Conservation (phyloP, 2,797 vertebrate species). For the Oreortyx pictus region DNA sequence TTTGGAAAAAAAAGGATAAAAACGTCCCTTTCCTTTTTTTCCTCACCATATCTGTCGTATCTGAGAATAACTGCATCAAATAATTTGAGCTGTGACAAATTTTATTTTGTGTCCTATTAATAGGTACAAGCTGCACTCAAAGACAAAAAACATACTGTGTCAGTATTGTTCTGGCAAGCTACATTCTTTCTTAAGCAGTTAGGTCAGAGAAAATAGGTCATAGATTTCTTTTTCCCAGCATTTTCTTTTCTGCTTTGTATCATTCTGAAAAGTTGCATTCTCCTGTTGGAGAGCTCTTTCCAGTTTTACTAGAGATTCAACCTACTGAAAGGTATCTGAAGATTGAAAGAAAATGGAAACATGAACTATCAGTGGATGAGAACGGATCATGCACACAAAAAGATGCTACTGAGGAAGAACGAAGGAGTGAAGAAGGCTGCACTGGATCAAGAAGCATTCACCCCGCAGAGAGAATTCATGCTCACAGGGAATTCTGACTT, state of each 20-base stretch:
- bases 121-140: background rate
- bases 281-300: background rate
- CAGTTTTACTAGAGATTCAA: background rate
- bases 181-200: background rate
- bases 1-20: background rate
- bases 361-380: background rate
- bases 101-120: slow-evolving; percentile 23
- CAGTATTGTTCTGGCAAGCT: background rate
- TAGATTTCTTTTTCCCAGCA: background rate
- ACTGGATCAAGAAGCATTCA: background rate
- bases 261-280: background rate
- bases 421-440: background rate
- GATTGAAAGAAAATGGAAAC: background rate
- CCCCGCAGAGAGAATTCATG: background rate
- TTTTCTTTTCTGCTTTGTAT: background rate
- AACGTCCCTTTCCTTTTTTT: background rate
- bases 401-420: background rate
- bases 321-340: background rate
- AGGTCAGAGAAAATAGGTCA: slow-evolving; percentile 40
- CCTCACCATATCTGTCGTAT: background rate
- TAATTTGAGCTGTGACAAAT: background rate
- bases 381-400: background rate
- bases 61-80: background rate
- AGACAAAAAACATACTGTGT: background rate
- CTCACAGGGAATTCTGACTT: background rate